These are phyloP conservation scores for Bambusicola thoracicus DNA, from an alignment of 2,113 vertebrate genomes.

Conservation along the genomic window DNA sequence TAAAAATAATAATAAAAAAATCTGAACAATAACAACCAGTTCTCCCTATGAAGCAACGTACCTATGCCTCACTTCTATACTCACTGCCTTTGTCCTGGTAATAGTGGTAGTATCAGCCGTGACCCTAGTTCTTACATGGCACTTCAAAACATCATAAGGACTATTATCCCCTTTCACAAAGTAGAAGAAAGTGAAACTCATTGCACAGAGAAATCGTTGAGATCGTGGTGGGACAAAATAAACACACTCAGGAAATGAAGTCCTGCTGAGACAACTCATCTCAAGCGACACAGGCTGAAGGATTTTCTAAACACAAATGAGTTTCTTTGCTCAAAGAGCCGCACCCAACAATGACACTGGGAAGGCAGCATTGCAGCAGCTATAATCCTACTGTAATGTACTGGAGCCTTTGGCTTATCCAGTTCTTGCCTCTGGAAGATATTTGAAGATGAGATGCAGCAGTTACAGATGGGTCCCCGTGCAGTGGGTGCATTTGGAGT, in stretches of 20 bases:
- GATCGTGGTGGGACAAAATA: neutral
- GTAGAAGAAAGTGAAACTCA: constrained; percentile 12
- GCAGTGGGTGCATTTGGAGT: accelerated
- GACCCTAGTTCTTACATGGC: neutral
- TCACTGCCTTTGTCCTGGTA: neutral
- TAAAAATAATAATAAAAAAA: neutral
- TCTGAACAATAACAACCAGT: neutral
- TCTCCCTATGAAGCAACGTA: neutral
- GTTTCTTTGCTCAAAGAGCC: neutral
- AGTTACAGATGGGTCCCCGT: neutral
- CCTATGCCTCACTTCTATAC: neutral
- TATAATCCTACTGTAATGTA: neutral
- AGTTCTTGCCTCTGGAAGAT: neutral
- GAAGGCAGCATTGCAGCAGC: accelerated
- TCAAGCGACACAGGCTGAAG: neutral
- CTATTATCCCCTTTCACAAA: neutral
- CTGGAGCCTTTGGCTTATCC: neutral
- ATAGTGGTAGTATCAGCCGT: neutral
- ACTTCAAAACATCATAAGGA: neutral
- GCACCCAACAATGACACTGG: neutral
- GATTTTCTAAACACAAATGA: neutral
- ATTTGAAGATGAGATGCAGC: neutral
- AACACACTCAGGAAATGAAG: neutral
- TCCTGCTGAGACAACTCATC: neutral
- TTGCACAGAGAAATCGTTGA: neutral